These are phyloP conservation scores for Eremobia ochroleuca DNA, from an alignment of 2,888 invertebrate species.

Conservation along the genomic window DNA sequence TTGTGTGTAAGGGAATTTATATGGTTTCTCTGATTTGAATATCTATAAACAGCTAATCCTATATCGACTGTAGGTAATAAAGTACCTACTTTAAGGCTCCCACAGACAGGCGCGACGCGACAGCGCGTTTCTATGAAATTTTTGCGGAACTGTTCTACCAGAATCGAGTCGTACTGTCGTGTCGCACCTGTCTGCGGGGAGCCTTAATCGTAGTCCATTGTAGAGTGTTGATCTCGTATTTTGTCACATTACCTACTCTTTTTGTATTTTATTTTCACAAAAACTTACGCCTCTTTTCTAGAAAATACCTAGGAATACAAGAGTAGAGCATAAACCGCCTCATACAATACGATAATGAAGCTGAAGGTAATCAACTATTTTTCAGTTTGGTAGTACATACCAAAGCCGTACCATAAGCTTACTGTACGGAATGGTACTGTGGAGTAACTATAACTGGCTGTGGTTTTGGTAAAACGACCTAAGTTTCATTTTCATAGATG, in stretches of 20 bases:
- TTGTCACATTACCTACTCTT: not conserved
- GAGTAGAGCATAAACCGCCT: not conserved
- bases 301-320: not conserved
- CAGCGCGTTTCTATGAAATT: not conserved
- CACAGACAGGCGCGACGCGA: not conserved
- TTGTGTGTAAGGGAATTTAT: slow-evolving; percentile 1
- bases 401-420: not conserved
- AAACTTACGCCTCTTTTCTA: not conserved
- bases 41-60: slow-evolving; percentile 8
- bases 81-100: not conserved
- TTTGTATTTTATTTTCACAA: not conserved
- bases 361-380: not conserved
- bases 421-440: too few species aligned
- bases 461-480: too few species aligned
- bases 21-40: slow-evolving; percentile 44
- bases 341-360: not conserved
- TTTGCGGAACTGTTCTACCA: not conserved
- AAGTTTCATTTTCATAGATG: too few species aligned
- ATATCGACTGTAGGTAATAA: not conserved
- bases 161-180: not conserved
- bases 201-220: not conserved
- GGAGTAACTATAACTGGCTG: too few species aligned
- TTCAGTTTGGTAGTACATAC: not conserved
- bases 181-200: not conserved
- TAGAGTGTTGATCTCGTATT: not conserved